Evolutionary conservation across 2,888 invertebrate species (phyloP), one percentile per base, ranked within the genome.

Genomic region (Tenthredo notha): DNA sequence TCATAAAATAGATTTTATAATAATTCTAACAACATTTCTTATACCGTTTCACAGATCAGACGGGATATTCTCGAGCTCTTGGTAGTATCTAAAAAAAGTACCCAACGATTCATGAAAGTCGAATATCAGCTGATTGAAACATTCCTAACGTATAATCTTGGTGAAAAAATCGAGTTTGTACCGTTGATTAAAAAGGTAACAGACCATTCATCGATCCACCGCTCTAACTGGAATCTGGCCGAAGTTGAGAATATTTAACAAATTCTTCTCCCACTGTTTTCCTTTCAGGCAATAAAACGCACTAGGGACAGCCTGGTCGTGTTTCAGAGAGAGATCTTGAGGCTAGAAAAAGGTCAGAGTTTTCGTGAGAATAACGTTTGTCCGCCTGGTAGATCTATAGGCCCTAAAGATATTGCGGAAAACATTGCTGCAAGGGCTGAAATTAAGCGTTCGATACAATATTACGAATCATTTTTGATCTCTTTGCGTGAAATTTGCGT

Each of bases 51-150:
- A 65, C 86, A 98, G 96, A 95, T 96, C 1, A 95, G 97, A 40
- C 93, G 97, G 9, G 94, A 96, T 87, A 95, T 96, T 0, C 94
- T 98, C 80, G 95, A 95, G 0, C 93, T 98, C 29, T 92, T 98
- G 50, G 96, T 97, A 82, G 97, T 97, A 90, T 96, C 95, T 0
- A 96, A 95, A 82, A 97, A 96, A 91, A 95, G 95, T 1, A 97
- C 98, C 1, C 97, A 97, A 90, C 88, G 94, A 15, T 95, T 97
- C 87, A 91, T 94, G 0, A 85, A 91, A 0, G 93, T 94, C 67
- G 98, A 98, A 90, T 94, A 98, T 54, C 91, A 94, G 1, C 94
- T 96, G 21, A 93, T 97, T 37, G 91, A 95, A 12, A 92, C 93
- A 54, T 97, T 96, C 93, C 90, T 98, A 54, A 93, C 94, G 25